A percentile compares a stretch with the other conserved stretches of the same genome.
Evolutionary conservation across 2,113 vertebrate genomes (phyloP).

Genomic region (Gymnocephalus cernua): DNA sequence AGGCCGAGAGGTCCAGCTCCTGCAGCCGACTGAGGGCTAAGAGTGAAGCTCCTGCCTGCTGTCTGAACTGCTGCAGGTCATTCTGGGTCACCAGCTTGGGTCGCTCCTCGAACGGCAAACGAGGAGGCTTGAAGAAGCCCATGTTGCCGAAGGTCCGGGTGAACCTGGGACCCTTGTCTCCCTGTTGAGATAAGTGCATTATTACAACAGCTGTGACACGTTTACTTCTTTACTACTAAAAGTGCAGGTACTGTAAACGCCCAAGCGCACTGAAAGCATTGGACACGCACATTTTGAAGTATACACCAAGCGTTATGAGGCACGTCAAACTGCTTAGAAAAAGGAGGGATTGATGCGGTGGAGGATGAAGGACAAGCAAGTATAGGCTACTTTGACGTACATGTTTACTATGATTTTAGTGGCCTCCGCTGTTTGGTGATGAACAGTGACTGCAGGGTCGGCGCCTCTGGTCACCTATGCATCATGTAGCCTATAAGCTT

Average conservation of each 20-base stretch:
- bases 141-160: constrained; percentile 87
- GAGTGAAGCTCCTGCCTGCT: constrained; percentile 79
- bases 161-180: constrained; percentile 81
- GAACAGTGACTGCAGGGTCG: too few species aligned
- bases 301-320: too few species aligned
- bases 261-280: too few species aligned
- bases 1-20: constrained; percentile 89
- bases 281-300: too few species aligned
- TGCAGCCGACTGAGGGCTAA: constrained; percentile 79
- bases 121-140: constrained; percentile 86
- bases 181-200: constrained; percentile 36
- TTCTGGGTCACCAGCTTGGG: constrained; percentile 73
- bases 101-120: constrained; percentile 72
- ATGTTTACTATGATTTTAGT: too few species aligned
- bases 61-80: constrained; percentile 72
- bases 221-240: background rate
- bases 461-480: too few species aligned
- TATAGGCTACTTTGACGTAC: too few species aligned
- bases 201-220: background rate
- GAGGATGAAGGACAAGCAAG: too few species aligned
- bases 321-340: too few species aligned
- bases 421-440: too few species aligned
- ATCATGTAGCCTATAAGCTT: too few species aligned
- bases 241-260: background rate
- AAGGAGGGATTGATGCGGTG: too few species aligned